Evolutionary conservation across 2,888 invertebrate species (phyloP).

Genomic region (Lochmaea capreae): DNA sequence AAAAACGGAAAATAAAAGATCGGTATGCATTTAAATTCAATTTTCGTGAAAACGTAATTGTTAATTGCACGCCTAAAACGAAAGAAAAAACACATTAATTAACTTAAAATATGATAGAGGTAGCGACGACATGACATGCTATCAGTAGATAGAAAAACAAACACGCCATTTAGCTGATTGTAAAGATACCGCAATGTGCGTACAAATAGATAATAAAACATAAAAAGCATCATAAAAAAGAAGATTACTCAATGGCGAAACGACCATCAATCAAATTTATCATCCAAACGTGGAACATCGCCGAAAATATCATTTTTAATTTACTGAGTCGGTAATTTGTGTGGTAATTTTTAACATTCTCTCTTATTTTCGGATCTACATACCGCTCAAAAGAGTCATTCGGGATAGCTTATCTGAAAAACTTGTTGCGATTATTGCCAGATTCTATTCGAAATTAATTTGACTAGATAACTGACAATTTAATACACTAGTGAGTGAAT

Average conservation of each 20-base stretch:
- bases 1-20: not conserved
- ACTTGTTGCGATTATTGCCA: not conserved
- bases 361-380: conserved; percentile 1
- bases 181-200: conserved; percentile 29
- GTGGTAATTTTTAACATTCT: conserved; percentile 19
- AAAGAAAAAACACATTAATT: conserved; percentile 32
- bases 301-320: conserved; percentile 32
- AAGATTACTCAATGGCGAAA: conserved; percentile 36
- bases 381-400: not conserved
- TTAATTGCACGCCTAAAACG: conserved; percentile 21
- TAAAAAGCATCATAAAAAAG: conserved; percentile 32
- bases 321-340: conserved; percentile 20
- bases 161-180: conserved; percentile 33
- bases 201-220: conserved; percentile 33
- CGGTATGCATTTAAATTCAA: conserved; percentile 12
- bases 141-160: conserved; percentile 30
- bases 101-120: conserved; percentile 24
- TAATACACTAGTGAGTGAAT: too few relatives aligned
- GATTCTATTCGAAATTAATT: not conserved
- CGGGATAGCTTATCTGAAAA: not conserved
- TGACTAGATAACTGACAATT: not conserved
- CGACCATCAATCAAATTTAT: conserved; percentile 39
- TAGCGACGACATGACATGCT: conserved; percentile 23
- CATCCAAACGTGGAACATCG: conserved; percentile 13
- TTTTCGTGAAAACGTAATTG: conserved; percentile 16